Evolutionary conservation across 2,113 vertebrate species (phyloP).

Genomic region (Cyrtonyx montezumae): DNA sequence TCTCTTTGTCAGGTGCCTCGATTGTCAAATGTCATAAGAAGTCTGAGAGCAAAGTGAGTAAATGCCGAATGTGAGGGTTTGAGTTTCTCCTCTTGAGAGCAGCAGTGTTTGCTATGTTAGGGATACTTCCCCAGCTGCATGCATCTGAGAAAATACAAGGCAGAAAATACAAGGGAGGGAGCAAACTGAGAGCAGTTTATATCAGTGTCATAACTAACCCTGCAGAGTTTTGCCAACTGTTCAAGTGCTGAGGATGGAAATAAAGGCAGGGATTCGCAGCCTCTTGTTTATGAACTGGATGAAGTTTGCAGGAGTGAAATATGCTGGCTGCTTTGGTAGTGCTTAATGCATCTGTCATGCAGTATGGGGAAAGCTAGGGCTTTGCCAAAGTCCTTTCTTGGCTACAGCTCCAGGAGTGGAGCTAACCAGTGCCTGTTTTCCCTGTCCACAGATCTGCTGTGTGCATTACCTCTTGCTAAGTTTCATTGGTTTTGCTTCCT

Average conservation of each 20-base stretch:
- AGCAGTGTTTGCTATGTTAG: background rate
- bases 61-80: background rate
- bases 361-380: background rate
- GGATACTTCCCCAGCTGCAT: background rate
- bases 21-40: background rate
- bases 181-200: background rate
- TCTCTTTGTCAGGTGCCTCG: conserved; percentile 48
- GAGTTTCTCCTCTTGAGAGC: background rate
- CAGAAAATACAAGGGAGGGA: background rate
- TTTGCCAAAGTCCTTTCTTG: background rate
- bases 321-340: fast-evolving
- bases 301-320: background rate
- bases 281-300: background rate
- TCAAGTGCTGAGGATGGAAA: background rate
- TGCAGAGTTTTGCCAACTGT: background rate
- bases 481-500: background rate
- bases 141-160: background rate
- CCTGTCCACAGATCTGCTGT: background rate
- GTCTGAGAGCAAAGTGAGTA: conserved; percentile 53
- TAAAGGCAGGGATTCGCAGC: background rate
- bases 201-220: background rate
- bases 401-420: background rate
- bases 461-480: background rate
- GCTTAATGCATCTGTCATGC: background rate
- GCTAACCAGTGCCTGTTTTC: background rate